Base-by-base conservation (phyloP, 2,888 invertebrate species). In the Lasius platythorax region DNA sequence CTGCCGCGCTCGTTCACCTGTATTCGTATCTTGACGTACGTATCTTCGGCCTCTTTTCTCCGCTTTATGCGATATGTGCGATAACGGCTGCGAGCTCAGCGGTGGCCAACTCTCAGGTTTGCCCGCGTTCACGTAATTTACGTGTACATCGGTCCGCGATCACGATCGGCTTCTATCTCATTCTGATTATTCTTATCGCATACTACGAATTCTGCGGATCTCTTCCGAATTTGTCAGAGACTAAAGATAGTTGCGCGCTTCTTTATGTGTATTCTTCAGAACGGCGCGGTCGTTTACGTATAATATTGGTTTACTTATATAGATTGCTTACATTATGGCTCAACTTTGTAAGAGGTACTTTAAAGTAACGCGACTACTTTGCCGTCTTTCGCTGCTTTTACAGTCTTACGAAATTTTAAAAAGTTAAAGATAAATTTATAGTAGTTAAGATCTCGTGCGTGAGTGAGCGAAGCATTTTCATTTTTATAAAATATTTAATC, bases 1-100 rank as follows among this genome's bases (percentile, higher is more conserved):
- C 68, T 79, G 28, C 82, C 75, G 85, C 82, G 79, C 75, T 53
- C 78, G 46, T 73, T 86, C 85, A 88, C 81, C 84, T 83, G 23
- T 73, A 18, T 8, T 40, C 63, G 43, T 84, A 87, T 83, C 87
- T 86, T 78, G 85, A 86, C 79, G 72, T 70, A 73, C 79, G 72
- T 70, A 73, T 74, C 82, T 78, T 83, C 83, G 84, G 40, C 82
- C 87, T 75, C 86, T 79, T 89, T 89, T 75, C 87, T 63, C 70
- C 84, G 43, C 61, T 43, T 83, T 78, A 74, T 72, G 63, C 72
- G 75, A 75, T 53, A 53, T 53, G n/a, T 15, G 86, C 72, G 87
- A 89, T 89, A 87, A 89, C 76, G 23, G 15, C 30, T 6, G 68
- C 56, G 43, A 43, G 46, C 9, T 11, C 56, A 28, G 12, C 23